Evolutionary conservation across 2,113 vertebrate genomes (phyloP), one percentile per base, ranked within the genome.

Genomic region (Epinephelus moara): DNA sequence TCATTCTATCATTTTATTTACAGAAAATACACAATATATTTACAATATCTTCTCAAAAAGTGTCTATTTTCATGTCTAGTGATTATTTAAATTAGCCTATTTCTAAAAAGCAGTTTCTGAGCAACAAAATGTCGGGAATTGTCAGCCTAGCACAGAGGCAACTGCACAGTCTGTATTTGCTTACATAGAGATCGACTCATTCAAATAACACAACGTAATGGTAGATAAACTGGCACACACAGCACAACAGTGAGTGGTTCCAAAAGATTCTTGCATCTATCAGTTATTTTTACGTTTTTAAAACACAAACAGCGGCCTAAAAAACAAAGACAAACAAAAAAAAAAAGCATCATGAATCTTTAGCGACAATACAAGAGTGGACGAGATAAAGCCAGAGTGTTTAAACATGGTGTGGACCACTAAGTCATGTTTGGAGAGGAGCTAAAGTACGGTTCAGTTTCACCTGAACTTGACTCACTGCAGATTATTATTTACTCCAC

Each of bases 11-110:
- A 70, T 86, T 90, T 90, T 93, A 93, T 93, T 89, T 93, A 94
- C 93, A 94, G 67, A 88, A 91, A 92, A 91, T 94, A 92, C 88
- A 95, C 75, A 82, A 81, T 59, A 64, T 92, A 89, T 93, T 88
- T 92, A 94, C 90, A 92, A 67, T 72, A 78, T 88, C 47, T 74
- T 77, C 52, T 80, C 60, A 37, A 72, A 89, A 85, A 63, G 27
- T 71, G 33, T 74, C 14, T 74, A 57, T 83, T 81, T 77, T 72
- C 5, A 45, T 60, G 42, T 61, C 75, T 69, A 82, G 53, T 55
- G 49, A 78, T 82, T 79, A 86, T 82, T 93, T 87, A 75, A 91
- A 89, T 81, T 80, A 87, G 70, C 61, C 71, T 80, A 66, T 77
- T 82, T 85, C 82, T 90, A 89, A 42, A 50, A 19, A 81, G 81